Evolutionary conservation across 2,113 vertebrate genomes (phyloP), one percentile per base, ranked within the genome.

Genomic region (Neodontobutis hainanensis): DNA sequence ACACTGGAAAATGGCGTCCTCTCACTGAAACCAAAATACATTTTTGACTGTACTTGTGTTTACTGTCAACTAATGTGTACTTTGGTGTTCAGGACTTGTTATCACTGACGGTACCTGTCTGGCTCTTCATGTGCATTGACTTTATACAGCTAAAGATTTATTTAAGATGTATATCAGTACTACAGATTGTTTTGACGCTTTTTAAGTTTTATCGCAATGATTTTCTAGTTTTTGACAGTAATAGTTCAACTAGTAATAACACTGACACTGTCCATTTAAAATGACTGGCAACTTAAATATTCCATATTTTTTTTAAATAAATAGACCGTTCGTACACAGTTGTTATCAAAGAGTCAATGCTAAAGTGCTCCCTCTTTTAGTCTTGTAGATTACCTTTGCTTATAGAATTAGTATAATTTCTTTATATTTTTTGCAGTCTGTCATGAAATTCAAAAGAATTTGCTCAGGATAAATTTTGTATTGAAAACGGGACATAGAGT

Each of bases 1-100:
- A 74, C 76, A 83, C 68, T 75, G 55, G 62, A 68, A 81, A 68
- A 85, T 81, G 69, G 78, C 80, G 69, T 73, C 57, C 49, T 35
- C 32, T 12, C 6, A 68, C 11, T 50, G 16, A 73, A 61, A 46
- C 43, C 6, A 62, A 57, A 75, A 71, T 12, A 11, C 6, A 77
- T 11, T 4, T 0, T 27, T 1, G 11, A 12, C n/a, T 8, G 11
- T 34, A 40, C 32, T 36, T 49, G 45, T 69, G 62, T 81, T 86
- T 60, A 61, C 43, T 62, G 78, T 75, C 44, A 67, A 66, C 61
- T 8, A 5, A 61, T 1, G 34, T 32, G n/a, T 58, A 14, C 51
- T 53, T 34, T 8, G 52, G 11, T 48, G 48, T 38, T 50, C 34
- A 27, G 57, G 3, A 45, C 66, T 66, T 81, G 72, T 72, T 80